Percentiles rank a stretch among this genome's conserved stretches.
Evolutionary conservation across 2,113 vertebrate genomes (phyloP).

Genomic region (Charadrius vociferus): DNA sequence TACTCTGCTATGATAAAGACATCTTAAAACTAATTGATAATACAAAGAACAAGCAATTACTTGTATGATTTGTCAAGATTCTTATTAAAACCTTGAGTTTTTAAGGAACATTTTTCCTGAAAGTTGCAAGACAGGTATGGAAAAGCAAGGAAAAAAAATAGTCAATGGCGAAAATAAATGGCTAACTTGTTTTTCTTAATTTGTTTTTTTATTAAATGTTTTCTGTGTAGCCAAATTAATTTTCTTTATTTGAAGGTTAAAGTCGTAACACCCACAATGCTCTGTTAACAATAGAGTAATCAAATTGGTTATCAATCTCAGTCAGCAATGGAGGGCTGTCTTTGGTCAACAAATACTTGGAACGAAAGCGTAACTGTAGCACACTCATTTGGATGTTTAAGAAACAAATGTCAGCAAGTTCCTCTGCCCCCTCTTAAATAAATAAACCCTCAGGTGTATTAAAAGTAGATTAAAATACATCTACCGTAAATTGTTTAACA

Average conservation of each 20-base stretch:
- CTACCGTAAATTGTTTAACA: background rate
- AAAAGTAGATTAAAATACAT: background rate
- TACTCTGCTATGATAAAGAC: fast-evolving
- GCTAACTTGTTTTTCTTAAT: background rate
- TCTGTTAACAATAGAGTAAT: background rate
- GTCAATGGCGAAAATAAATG: background rate
- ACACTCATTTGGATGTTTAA: background rate
- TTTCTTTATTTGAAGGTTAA: background rate
- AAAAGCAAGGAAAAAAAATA: fast-evolving
- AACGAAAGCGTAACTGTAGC: background rate
- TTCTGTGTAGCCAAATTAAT: background rate
- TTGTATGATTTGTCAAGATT: background rate
- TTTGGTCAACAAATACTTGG: background rate
- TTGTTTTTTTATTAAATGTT: background rate
- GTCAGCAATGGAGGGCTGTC: background rate
- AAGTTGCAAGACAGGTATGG: background rate
- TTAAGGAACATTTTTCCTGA: background rate
- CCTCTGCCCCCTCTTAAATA: background rate
- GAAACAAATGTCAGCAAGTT: background rate
- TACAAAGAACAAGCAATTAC: background rate
- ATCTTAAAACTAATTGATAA: background rate
- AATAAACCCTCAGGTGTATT: background rate
- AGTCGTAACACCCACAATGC: background rate
- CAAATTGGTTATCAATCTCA: background rate
- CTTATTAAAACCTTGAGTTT: background rate